These are phyloP conservation scores for Rhombomys opimus DNA, from an alignment of 2,113 vertebrate genomes.

Conservation along the genomic window DNA sequence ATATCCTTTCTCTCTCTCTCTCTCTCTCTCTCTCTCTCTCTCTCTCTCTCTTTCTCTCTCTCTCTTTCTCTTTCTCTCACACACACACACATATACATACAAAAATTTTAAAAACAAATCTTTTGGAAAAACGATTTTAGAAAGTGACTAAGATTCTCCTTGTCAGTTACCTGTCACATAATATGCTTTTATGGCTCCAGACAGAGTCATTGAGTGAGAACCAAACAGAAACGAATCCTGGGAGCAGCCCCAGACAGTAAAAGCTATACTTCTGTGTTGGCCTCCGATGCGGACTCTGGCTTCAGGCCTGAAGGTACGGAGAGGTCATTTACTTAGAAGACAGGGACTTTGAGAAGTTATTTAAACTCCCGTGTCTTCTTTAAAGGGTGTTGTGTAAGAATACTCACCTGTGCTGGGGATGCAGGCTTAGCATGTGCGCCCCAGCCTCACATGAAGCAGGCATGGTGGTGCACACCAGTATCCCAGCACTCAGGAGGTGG, in stretches of 20 bases:
- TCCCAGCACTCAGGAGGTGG: background rate
- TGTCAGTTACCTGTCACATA: background rate
- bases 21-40: background rate
- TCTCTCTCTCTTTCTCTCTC: too few species aligned
- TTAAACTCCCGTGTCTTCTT: background rate
- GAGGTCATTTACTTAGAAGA: background rate
- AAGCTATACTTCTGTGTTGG: background rate
- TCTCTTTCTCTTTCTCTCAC: too few species aligned
- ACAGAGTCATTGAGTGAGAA: background rate
- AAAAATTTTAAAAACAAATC: background rate
- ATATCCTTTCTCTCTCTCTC: background rate
- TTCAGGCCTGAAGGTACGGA: background rate
- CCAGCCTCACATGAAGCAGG: too few species aligned
- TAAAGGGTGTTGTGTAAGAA: background rate
- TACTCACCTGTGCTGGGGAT: background rate
- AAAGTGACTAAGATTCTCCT: background rate
- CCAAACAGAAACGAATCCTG: background rate
- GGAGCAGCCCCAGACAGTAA: fast-evolving
- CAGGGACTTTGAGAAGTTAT: background rate
- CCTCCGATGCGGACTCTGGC: background rate
- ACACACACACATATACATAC: background rate
- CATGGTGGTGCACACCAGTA: background rate
- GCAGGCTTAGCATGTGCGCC: background rate
- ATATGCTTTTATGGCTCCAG: background rate
- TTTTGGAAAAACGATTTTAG: background rate